Conservation (phyloP, 2,113 vertebrate species). For the Gymnobelideus leadbeateri region DNA sequence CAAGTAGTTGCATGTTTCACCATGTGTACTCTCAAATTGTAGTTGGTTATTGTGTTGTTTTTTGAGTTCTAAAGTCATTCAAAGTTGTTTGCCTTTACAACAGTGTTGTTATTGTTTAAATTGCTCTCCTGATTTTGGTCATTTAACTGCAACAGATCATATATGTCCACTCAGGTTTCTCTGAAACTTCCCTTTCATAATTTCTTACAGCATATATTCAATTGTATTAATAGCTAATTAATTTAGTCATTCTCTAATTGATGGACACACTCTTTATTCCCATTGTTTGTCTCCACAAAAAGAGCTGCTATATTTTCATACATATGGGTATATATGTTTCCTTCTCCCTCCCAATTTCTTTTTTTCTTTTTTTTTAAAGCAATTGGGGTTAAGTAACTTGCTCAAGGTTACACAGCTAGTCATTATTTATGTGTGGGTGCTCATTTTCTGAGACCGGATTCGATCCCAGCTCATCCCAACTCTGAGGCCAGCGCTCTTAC, state of each 20-base stretch:
- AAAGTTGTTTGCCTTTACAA: not conserved
- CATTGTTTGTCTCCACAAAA: no score
- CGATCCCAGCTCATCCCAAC: no score
- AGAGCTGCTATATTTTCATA: no score
- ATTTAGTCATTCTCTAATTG: no score
- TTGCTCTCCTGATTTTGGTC: not conserved
- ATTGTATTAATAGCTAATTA: not conserved
- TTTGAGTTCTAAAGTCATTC: not conserved
- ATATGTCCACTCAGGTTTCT: not conserved
- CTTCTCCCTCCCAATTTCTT: not conserved
- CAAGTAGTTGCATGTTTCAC: not conserved
- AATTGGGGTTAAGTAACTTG: no score
- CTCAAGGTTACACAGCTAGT: no score
- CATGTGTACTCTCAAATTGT: not conserved
- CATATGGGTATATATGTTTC: not conserved
- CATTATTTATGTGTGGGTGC: no score
- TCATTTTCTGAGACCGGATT: no score
- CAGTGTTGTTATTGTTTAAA: not conserved
- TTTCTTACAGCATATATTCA: not conserved
- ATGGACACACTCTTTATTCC: no score
- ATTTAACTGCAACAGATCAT: not conserved
- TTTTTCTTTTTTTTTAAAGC: no score
- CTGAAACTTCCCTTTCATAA: not conserved
- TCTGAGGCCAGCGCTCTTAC: no score
- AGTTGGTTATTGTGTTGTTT: not conserved